phyloP scores from a whole-genome alignment of 2,888 invertebrate species.

The Hypolimnas misippus region DNA sequence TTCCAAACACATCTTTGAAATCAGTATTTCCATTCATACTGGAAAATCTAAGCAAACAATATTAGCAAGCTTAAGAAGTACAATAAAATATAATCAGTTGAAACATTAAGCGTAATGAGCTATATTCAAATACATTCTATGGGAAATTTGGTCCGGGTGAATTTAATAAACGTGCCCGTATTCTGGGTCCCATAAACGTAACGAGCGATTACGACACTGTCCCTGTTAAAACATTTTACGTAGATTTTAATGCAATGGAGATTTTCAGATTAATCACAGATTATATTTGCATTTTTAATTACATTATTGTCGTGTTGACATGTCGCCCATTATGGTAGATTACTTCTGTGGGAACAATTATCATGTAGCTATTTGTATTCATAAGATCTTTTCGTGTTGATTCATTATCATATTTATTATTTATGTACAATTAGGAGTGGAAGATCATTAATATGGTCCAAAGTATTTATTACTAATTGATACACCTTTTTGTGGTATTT shows the following conservation, averaged over 20 bases:
- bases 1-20: no score
- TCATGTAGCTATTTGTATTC: no score
- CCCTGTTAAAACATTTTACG: slow-evolving; percentile 23
- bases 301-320: background rate
- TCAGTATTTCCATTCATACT: no score
- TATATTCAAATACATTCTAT: slow-evolving; percentile 20
- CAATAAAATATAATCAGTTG: background rate
- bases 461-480: no score
- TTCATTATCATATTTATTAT: no score
- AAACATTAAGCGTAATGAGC: background rate
- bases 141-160: slow-evolving; percentile 22
- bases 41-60: no score
- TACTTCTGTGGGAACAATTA: background rate
- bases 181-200: slow-evolving; percentile 14
- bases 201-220: slow-evolving; percentile 19
- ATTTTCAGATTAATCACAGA: background rate
- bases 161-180: slow-evolving; percentile 35
- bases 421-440: no score
- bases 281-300: background rate
- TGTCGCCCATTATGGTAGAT: background rate
- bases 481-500: no score
- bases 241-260: slow-evolving; percentile 17
- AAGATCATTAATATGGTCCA: no score
- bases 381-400: no score
- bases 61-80: background rate